These are phyloP conservation scores for Gobio gobio DNA, from an alignment of 2,113 vertebrate genomes.

Conservation along the genomic window DNA sequence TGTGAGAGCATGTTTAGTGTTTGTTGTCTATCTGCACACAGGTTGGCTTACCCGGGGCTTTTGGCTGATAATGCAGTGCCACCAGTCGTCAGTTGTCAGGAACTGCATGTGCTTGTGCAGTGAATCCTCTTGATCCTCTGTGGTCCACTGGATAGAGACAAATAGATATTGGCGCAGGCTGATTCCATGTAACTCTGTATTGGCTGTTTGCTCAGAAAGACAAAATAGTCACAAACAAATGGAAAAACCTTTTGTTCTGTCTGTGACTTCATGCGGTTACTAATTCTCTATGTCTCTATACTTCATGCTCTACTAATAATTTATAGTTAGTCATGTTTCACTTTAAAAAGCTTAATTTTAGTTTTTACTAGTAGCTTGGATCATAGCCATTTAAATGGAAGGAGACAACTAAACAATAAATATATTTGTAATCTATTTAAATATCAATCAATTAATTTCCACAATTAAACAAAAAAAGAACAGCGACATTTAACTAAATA, in stretches of 20 bases:
- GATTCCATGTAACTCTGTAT: slow-evolving; percentile 13
- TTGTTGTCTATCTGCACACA: slow-evolving; percentile 29
- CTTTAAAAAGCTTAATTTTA: too few relatives aligned
- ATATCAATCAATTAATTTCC: neutral
- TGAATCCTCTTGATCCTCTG: neutral
- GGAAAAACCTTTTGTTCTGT: neutral
- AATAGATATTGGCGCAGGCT: slow-evolving; percentile 35
- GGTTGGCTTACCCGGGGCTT: slow-evolving; percentile 25
- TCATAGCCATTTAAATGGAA: neutral
- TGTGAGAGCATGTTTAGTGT: slow-evolving; percentile 36
- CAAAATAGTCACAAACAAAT: neutral
- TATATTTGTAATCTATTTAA: neutral
- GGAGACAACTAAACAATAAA: neutral
- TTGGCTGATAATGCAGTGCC: slow-evolving; percentile 66
- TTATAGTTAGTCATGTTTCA: neutral
- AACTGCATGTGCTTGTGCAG: slow-evolving; percentile 60
- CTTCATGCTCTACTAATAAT: neutral
- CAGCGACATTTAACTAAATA: neutral
- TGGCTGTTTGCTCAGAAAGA: neutral
- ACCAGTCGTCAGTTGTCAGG: slow-evolving; percentile 61
- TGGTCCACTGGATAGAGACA: neutral
- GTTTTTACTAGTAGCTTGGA: neutral
- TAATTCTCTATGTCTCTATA: neutral
- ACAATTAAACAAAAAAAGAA: neutral
- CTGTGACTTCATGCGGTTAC: neutral